Evolutionary conservation across 2,888 invertebrate genomes (phyloP).

Genomic region (Drosophila nr. perissopoda): DNA sequence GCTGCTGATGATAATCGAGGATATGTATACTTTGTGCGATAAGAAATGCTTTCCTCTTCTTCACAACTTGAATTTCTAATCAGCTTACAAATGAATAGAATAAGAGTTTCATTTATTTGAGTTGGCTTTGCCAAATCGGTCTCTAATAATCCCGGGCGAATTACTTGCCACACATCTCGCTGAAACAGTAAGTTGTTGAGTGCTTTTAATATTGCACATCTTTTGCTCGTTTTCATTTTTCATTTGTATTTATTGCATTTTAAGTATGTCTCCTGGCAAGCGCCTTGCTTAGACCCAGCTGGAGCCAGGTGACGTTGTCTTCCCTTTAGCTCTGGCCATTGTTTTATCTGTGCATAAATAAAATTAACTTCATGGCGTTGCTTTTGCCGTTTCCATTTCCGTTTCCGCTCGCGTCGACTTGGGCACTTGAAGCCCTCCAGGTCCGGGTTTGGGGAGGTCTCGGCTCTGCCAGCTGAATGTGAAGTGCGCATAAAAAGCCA

Average conservation of each 20-base stretch:
- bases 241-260: constrained; percentile 62
- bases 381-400: constrained; percentile 76
- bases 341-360: constrained; percentile 80
- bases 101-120: not conserved
- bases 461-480: constrained; percentile 39
- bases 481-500: constrained; percentile 76
- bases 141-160: not conserved
- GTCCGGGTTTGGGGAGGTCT: constrained; percentile 5
- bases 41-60: not conserved
- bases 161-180: not conserved
- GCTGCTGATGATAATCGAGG: not conserved
- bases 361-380: constrained; percentile 77
- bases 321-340: constrained; percentile 42
- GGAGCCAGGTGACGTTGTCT: constrained; percentile 40
- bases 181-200: constrained; percentile 9
- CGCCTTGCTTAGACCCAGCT: not conserved
- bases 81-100: not conserved
- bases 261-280: constrained; percentile 51
- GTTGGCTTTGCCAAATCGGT: not conserved
- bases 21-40: not conserved
- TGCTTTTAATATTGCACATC: constrained; percentile 24
- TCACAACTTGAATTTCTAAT: not conserved
- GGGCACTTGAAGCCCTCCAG: constrained; percentile 37
- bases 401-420: constrained; percentile 58
- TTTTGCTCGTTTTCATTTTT: constrained; percentile 22